A percentile compares a stretch with the other conserved stretches of the same genome.
These are phyloP conservation scores for Sitophilus oryzae DNA, from an alignment of 1,140 invertebrate species.

Conservation along the genomic window DNA sequence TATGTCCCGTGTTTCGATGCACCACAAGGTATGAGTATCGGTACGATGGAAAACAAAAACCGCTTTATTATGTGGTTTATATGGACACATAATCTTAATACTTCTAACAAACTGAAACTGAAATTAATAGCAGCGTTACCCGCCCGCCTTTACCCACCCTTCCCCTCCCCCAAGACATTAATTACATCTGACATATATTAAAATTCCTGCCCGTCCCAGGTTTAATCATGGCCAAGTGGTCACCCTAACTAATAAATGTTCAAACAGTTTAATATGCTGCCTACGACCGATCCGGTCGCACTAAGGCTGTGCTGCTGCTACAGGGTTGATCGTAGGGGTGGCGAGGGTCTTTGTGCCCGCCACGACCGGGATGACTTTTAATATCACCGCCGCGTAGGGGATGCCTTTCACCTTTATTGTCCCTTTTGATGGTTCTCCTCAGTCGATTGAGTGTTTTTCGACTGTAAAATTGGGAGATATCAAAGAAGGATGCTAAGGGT, in stretches of 20 bases:
- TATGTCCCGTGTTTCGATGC: too few relatives aligned
- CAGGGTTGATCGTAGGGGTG: slow-evolving; percentile 27
- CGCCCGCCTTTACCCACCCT: too few relatives aligned
- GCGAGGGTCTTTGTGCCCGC: slow-evolving; percentile 22
- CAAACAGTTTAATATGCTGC: slow-evolving; percentile 37
- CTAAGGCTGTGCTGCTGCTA: too few relatives aligned
- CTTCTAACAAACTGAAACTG: too few relatives aligned
- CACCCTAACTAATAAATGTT: slow-evolving; percentile 41
- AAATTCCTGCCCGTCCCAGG: slow-evolving; percentile 35
- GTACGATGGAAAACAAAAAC: too few relatives aligned
- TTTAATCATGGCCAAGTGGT: slow-evolving; percentile 40
- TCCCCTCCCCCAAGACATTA: slow-evolving; percentile 34
- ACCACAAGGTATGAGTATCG: too few relatives aligned
- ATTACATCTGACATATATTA: slow-evolving; percentile 39
- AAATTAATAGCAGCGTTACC: too few relatives aligned
- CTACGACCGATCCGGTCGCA: too few relatives aligned
- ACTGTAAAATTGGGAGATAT: not conserved
- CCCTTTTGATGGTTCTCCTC: slow-evolving; percentile 12
- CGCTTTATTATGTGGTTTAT: too few relatives aligned
- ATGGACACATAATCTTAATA: too few relatives aligned
- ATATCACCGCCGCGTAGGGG: slow-evolving; percentile 17
- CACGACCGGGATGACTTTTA: slow-evolving; percentile 34
- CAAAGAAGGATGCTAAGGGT: too few relatives aligned
- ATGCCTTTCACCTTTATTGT: slow-evolving; percentile 23
- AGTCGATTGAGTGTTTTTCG: not conserved